A percentile compares a stretch with the other conserved stretches of the same genome.
Conservation (phyloP, 2,888 invertebrate genomes). For the Agrypnus murinus region DNA sequence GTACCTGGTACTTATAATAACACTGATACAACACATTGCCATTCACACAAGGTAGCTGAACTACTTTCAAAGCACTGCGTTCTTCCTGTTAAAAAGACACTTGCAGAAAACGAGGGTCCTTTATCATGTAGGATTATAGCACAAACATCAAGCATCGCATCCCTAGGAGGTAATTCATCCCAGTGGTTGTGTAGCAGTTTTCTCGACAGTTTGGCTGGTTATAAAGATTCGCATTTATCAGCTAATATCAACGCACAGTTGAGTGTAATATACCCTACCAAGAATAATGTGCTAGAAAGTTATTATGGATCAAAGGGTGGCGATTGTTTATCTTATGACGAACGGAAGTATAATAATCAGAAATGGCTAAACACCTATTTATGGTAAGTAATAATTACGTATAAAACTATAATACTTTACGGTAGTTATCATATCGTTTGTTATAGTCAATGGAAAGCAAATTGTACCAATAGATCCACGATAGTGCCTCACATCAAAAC, state of each 20-base stretch:
- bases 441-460: constrained; percentile 89
- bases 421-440: constrained; percentile 37
- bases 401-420: too few species aligned
- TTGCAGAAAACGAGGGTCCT: constrained; percentile 67
- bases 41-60: constrained; percentile 76
- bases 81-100: constrained; percentile 67
- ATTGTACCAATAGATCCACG: constrained; percentile 77
- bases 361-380: constrained; percentile 85
- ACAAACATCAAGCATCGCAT: constrained; percentile 95
- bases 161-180: constrained; percentile 79
- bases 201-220: constrained; percentile 76
- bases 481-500: constrained; percentile 98
- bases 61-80: constrained; percentile 80
- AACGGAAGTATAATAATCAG: constrained; percentile 85
- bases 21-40: constrained; percentile 56
- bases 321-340: constrained; percentile 88
- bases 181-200: constrained; percentile 88
- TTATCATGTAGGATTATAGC: constrained; percentile 77
- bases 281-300: constrained; percentile 88
- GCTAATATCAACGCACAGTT: constrained; percentile 75
- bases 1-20: constrained; percentile 83
- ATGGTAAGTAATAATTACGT: constrained; percentile 80
- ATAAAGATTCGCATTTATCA: constrained; percentile 73
- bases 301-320: constrained; percentile 89
- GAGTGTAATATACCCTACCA: constrained; percentile 81